Base-by-base conservation (phyloP, 2,888 invertebrate genomes). In the Metallyticus violacea region DNA sequence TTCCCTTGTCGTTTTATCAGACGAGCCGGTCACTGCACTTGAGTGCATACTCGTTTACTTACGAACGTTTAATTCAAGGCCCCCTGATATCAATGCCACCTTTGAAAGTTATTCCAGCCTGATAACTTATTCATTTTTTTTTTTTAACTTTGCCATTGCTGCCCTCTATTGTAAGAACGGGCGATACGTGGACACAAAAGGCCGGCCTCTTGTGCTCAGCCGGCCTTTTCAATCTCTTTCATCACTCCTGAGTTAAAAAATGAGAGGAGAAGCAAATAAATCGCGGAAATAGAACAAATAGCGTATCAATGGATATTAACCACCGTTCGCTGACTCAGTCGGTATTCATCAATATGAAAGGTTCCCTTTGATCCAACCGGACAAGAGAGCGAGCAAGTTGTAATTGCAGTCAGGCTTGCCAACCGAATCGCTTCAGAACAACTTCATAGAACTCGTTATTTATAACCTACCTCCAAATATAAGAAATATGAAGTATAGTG, bases 251-350 rank as follows among this genome's bases (percentile, higher is more conserved):
- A 62, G 40, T 83, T 77, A 83, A 77, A 83, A 83, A 83, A 29
- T 77, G 77, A 83, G 77, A 83, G 28, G 83, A 77, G 77, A 83
- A 83, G 83, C 83, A 83, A 83, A 83, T 83, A 83, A 83, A 77
- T 83, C 77, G 77, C 27, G 83, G 27, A 80, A 27, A 77, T 77
- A 83, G 77, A 27, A 77, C 28, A 83, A 77, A 77, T 77, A 83
- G 28, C 77, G 77, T n/a, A 81, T 30, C 29, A 81, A 81, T 81
- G 30, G 29, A 83, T 83, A 83, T 83, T 83, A 83, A 25, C 29
- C 83, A 83, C 82, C 76, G 76, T 22, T 62, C 40, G 40, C 40
- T 62, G 15, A 22, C 40, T 62, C 62, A 62, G 76, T 26, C 26
- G 30, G 82, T 82, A 82, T 82, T 82, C 82, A 82, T 77, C 83